Percentiles rank a stretch among this genome's conserved stretches.
Evolutionary conservation across 2,113 vertebrate species (phyloP).

Genomic region (Scophthalmus maximus): DNA sequence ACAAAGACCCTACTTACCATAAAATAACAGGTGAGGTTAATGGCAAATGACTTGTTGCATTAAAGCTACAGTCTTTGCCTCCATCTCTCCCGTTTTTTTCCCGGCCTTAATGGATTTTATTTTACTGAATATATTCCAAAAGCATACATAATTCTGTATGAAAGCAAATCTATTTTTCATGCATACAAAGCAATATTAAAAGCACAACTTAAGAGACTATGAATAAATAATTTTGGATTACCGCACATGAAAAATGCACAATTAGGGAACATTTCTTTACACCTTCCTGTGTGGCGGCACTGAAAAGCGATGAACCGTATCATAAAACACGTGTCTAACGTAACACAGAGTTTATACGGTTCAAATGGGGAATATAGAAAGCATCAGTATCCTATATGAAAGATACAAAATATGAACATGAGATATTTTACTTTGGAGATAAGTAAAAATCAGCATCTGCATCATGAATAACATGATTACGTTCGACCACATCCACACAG

Average conservation of each 20-base stretch:
- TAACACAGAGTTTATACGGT: background rate
- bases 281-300: constrained; percentile 13
- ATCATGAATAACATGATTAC: background rate
- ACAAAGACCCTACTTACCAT: constrained; percentile 75
- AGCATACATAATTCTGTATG: constrained; percentile 69
- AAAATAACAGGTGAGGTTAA: constrained; percentile 81
- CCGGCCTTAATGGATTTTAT: constrained; percentile 80
- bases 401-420: background rate
- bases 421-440: background rate
- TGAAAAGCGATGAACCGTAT: background rate
- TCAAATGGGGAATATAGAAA: background rate
- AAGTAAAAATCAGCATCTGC: background rate
- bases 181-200: constrained; percentile 75
- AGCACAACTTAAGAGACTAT: constrained; percentile 69
- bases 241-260: constrained; percentile 56
- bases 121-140: constrained; percentile 70
- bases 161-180: constrained; percentile 72
- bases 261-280: constrained; percentile 33
- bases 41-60: constrained; percentile 80
- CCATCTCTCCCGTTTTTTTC: constrained; percentile 62
- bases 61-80: constrained; percentile 78
- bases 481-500: background rate
- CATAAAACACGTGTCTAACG: constrained; percentile 1
- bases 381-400: background rate
- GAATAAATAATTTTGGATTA: constrained; percentile 66